These are phyloP conservation scores for Thaumatotibia leucotreta DNA, from an alignment of 1,140 invertebrate species.

Conservation along the genomic window DNA sequence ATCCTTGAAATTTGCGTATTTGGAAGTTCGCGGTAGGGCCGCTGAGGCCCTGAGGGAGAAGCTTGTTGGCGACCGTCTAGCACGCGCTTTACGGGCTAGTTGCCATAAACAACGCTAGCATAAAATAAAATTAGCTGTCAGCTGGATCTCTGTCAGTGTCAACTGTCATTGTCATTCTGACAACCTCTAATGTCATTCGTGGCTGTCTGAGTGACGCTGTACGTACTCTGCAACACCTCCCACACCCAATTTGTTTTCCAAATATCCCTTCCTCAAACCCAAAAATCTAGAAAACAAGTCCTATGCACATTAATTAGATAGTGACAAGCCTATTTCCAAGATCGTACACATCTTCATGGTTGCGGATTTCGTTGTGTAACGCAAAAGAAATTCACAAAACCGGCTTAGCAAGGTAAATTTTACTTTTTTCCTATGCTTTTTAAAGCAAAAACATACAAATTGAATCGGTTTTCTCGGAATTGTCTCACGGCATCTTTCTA, in stretches of 20 bases:
- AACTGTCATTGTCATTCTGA: background rate
- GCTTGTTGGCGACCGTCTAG: no score
- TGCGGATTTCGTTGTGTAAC: background rate
- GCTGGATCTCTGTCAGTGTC: background rate
- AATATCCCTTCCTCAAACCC: conserved; percentile 1
- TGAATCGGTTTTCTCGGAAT: background rate
- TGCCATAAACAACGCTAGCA: no score
- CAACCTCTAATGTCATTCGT: background rate
- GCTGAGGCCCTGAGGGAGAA: no score
- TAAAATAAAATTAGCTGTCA: no score
- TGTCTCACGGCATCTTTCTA: background rate
- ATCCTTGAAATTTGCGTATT: no score
- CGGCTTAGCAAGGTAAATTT: conserved; percentile 4
- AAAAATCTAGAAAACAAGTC: background rate
- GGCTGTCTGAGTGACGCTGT: background rate
- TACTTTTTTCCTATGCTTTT: background rate
- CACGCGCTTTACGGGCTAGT: no score
- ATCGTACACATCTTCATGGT: background rate
- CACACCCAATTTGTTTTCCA: conserved; percentile 12
- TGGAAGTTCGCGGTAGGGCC: no score
- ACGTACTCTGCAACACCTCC: background rate
- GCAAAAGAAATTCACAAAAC: background rate
- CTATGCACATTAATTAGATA: background rate
- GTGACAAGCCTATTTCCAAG: background rate
- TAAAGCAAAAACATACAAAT: background rate